A percentile compares a stretch with the other conserved stretches of the same genome.
Evolutionary conservation across 2,888 invertebrate genomes (phyloP).

Genomic region (Pogonocherus hispidulus): DNA sequence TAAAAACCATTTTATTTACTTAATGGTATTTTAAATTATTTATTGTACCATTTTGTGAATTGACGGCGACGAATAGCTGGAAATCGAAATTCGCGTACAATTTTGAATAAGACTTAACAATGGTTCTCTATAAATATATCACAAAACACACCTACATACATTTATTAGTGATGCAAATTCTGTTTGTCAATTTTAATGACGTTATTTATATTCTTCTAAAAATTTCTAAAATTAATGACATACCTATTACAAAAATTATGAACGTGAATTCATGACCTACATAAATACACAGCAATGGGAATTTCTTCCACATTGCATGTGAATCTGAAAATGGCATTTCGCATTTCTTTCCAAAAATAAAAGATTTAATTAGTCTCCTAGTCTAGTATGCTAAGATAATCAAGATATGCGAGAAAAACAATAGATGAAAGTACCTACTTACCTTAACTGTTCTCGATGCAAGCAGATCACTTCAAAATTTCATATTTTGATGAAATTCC

Average conservation of each 20-base stretch:
- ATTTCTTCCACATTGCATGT: neutral
- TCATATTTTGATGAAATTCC: neutral
- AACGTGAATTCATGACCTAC: slow-evolving; percentile 24
- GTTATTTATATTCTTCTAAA: too few relatives aligned
- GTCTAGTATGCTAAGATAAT: too few relatives aligned
- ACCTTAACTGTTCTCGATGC: neutral
- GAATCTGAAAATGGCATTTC: neutral
- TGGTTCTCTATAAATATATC: too few relatives aligned
- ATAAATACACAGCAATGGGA: too few relatives aligned
- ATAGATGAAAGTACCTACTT: too few relatives aligned
- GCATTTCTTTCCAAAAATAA: neutral
- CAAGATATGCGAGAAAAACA: too few relatives aligned
- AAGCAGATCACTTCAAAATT: neutral
- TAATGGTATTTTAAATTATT: slow-evolving; percentile 12
- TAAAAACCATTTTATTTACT: slow-evolving; percentile 28
- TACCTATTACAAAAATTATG: too few relatives aligned
- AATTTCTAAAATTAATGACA: too few relatives aligned
- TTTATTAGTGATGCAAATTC: too few relatives aligned
- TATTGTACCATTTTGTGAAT: neutral
- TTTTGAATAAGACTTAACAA: neutral
- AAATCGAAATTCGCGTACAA: neutral
- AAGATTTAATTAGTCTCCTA: too few relatives aligned
- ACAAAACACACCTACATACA: too few relatives aligned
- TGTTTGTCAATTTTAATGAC: too few relatives aligned
- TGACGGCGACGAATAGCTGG: neutral